These are phyloP conservation scores for Ceratina japonica DNA, from an alignment of 1,140 invertebrate genomes.

Conservation along the genomic window DNA sequence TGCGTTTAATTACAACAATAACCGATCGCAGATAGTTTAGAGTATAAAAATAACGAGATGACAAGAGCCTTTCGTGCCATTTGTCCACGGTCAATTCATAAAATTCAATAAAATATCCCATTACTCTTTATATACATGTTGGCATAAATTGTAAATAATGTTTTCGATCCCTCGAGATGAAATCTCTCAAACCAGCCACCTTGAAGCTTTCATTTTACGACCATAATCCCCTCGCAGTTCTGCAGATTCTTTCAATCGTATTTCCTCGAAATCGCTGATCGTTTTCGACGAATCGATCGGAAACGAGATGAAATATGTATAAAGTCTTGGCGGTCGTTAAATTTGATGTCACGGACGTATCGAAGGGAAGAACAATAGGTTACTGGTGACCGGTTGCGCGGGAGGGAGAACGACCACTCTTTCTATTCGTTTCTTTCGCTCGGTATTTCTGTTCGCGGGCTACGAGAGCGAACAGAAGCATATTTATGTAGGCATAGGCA, in stretches of 20 bases:
- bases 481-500: constrained; percentile 39
- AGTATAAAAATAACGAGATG: neutral
- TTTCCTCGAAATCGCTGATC: neutral
- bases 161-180: neutral
- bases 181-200: neutral
- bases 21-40: neutral
- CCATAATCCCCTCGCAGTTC: neutral
- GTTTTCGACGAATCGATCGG: neutral
- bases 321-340: constrained; percentile 29
- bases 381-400: constrained; percentile 8
- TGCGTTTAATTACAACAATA: constrained; percentile 38
- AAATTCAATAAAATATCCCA: too few relatives aligned
- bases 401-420: constrained; percentile 12
- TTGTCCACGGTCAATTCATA: neutral
- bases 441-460: constrained; percentile 1
- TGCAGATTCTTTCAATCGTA: neutral
- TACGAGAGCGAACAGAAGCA: constrained; percentile 40
- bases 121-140: too few relatives aligned
- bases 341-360: neutral
- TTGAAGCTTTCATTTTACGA: neutral
- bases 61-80: too few relatives aligned
- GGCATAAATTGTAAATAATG: neutral
- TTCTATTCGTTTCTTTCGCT: constrained; percentile 26
- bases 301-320: neutral
- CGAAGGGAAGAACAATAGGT: constrained; percentile 28